A percentile compares a stretch with the other conserved stretches of the same genome.
Conservation (phyloP, 2,888 invertebrate genomes). For the Emmelina monodactyla region DNA sequence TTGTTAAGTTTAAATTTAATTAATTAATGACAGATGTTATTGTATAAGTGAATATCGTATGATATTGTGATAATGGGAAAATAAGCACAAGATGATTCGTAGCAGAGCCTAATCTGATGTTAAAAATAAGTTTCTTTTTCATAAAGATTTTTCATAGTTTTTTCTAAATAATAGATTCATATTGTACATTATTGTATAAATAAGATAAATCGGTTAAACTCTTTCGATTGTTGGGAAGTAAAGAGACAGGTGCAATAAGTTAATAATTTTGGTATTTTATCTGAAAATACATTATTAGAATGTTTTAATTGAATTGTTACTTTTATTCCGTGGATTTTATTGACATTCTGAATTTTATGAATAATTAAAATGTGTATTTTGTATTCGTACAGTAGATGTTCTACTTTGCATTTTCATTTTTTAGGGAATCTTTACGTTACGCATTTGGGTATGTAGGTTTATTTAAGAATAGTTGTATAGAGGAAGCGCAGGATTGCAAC, state of each 20-base stretch:
- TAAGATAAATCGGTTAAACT: too few species aligned
- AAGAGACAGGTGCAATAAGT: conserved; percentile 43
- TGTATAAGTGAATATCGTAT: conserved; percentile 47
- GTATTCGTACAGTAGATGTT: too few species aligned
- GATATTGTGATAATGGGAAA: conserved; percentile 58
- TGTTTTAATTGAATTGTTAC: conserved; percentile 5
- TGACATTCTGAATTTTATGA: conserved; percentile 5
- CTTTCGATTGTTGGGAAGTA: too few species aligned
- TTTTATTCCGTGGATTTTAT: conserved; percentile 6
- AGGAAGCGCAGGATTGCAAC: too few species aligned
- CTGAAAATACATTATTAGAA: not conserved
- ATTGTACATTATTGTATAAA: too few species aligned
- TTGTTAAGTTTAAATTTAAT: too few species aligned
- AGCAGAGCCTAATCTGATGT: conserved; percentile 56
- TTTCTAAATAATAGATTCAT: conserved; percentile 41
- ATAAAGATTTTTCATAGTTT: conserved; percentile 37
- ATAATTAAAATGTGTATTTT: too few species aligned
- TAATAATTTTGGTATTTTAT: conserved; percentile 25
- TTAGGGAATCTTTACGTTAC: not conserved
- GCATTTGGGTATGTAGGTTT: too few species aligned
- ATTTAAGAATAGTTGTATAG: not conserved
- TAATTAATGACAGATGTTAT: conserved; percentile 48
- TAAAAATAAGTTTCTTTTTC: conserved; percentile 43
- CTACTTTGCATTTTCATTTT: not conserved
- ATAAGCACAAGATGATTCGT: conserved; percentile 59